Percentiles rank a stretch among this genome's conserved stretches.
Evolutionary conservation across 2,113 vertebrate genomes (phyloP).

Genomic region (Toxotes jaculatrix): DNA sequence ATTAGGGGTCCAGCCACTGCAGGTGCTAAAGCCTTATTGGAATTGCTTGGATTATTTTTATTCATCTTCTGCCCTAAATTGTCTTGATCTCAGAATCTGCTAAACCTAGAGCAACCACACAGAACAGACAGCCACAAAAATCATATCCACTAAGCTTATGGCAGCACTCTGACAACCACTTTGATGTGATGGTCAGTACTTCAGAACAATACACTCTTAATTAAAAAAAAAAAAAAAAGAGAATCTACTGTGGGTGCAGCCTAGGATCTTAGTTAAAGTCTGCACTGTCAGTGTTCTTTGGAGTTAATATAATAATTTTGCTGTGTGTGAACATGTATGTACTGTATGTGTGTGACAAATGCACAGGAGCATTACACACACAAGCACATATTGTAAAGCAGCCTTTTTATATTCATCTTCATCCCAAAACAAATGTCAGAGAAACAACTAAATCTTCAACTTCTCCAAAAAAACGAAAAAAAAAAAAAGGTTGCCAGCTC

Average conservation of each 20-base stretch:
- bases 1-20: conserved; percentile 60
- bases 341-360: not conserved
- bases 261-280: not conserved
- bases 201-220: not conserved
- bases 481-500: conserved; percentile 43
- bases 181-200: conserved; percentile 3
- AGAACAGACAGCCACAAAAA: not conserved
- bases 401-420: conserved; percentile 8
- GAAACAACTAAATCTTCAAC: conserved; percentile 46
- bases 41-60: conserved; percentile 26
- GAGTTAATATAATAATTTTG: not conserved
- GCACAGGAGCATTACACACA: conserved; percentile 1
- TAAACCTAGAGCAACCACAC: not conserved
- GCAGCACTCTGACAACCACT: not conserved
- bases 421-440: conserved; percentile 30
- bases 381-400: not conserved
- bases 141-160: not conserved
- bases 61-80: conserved; percentile 18
- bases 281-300: not conserved
- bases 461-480: conserved; percentile 13
- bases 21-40: conserved; percentile 43
- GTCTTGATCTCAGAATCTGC: conserved; percentile 31
- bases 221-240: not conserved
- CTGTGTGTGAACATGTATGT: not conserved
- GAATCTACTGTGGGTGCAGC: not conserved